phyloP scores from a whole-genome alignment of 2,888 invertebrate genomes.

The Pseudococcus viburni region DNA sequence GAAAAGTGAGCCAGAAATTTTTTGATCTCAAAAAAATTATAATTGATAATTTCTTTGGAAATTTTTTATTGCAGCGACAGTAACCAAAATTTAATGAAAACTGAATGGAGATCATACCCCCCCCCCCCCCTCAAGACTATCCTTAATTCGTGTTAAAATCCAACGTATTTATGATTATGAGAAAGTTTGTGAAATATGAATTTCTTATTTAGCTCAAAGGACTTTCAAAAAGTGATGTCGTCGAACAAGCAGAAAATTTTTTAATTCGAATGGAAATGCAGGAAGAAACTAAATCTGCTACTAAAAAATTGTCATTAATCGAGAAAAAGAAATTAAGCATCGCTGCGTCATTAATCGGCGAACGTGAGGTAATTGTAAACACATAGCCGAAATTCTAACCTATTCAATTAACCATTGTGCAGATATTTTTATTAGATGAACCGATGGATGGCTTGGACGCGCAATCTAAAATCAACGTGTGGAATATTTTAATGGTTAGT shows the following conservation, averaged over 20 bases:
- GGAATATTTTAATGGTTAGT: neutral
- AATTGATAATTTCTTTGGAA: no score
- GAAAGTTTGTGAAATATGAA: neutral
- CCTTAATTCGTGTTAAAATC: no score
- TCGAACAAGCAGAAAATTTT: neutral
- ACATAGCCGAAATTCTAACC: neutral
- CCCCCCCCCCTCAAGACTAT: no score
- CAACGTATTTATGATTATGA: no score
- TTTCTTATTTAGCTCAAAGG: neutral
- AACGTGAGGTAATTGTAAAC: constrained; percentile 2
- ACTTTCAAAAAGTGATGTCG: neutral
- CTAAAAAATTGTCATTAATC: neutral
- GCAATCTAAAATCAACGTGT: neutral
- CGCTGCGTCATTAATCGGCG: neutral
- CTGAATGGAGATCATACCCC: no score
- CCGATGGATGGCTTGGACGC: neutral
- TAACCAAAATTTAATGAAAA: no score
- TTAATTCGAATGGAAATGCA: neutral
- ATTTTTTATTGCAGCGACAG: no score
- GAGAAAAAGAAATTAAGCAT: neutral
- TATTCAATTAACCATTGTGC: neutral
- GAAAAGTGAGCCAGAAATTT: no score
- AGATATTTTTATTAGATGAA: constrained; percentile 1
- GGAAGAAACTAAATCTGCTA: neutral
- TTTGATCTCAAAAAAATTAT: no score